Conservation (phyloP, 2,113 vertebrate species). For the Orycteropus afer region DNA sequence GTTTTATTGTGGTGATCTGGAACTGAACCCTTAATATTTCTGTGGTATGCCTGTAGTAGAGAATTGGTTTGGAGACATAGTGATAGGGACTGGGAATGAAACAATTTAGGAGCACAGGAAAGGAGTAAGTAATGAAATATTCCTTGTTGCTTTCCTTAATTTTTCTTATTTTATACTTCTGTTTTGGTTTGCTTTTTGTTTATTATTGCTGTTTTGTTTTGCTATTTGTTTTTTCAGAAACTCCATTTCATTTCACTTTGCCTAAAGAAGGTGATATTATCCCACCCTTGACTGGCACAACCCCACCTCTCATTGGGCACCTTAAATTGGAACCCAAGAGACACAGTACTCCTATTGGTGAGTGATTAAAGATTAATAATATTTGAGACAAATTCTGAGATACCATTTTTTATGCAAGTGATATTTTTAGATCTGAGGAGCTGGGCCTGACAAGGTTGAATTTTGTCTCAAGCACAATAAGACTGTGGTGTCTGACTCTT, state of each 20-base stretch:
- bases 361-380: slow-evolving; percentile 77
- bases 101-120: slow-evolving; percentile 23
- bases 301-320: slow-evolving; percentile 91
- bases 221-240: slow-evolving; percentile 84
- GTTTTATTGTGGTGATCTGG: no score
- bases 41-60: no score
- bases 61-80: background rate
- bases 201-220: slow-evolving; percentile 18
- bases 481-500: background rate
- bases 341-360: slow-evolving; percentile 99
- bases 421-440: slow-evolving; percentile 57
- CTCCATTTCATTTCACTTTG: slow-evolving; percentile 93
- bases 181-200: slow-evolving; percentile 55
- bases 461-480: slow-evolving; percentile 54
- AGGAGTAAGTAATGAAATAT: slow-evolving; percentile 12
- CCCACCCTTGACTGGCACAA: slow-evolving; percentile 88
- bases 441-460: slow-evolving; percentile 27
- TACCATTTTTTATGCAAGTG: slow-evolving; percentile 41
- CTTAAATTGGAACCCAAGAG: slow-evolving; percentile 94
- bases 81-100: background rate
- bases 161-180: slow-evolving; percentile 45
- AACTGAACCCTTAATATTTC: no score
- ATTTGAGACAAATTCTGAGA: slow-evolving; percentile 60
- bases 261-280: slow-evolving; percentile 94
- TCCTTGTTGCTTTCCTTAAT: slow-evolving; percentile 33